Base-by-base conservation (phyloP, 2,797 vertebrate species). In the Xerus rutilus region DNA sequence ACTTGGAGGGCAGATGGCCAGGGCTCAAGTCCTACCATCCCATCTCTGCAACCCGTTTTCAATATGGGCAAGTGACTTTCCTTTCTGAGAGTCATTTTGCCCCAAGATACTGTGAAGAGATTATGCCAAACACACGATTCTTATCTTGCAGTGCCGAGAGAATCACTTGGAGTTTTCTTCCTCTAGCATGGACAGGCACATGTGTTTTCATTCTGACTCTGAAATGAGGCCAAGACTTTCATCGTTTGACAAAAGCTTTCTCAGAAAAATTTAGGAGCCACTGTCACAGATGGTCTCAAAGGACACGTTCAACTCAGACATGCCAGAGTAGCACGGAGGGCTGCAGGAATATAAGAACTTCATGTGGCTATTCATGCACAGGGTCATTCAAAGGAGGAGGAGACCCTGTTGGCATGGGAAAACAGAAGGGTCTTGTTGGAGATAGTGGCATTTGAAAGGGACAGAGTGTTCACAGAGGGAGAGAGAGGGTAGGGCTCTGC, bases 201-300 rank as follows among this genome's bases (percentile, higher is more conserved):
- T 70, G n/a, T 20, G 52, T 65, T 93, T 85, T 73, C 8, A 87
- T 90, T 70, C 52, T 43, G 23, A 64, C 54, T 85, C 47, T 73
- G 62, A 85, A 81, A 76, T 49, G 74, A 25, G 67, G 43, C 69
- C 3, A 82, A 82, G 52, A 11, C 32, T 30, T 91, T 43, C 18
- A 32, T 32, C 43, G 30, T 73, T 83, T 89, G 28, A 35, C 64
- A 25, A 94, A 89, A 57, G 12, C 47, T 65, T 17, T 28, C 67
- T 43, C 43, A 39, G 69, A 20, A 90, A 23, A 73, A 25, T 43
- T 87, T 28, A 43, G 62, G n/a, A 74, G 54, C 35, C 52, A 39
- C 57, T 23, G 45, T 2, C 28, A 32, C 45, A 0, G 3, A 47
- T 43, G 83, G 20, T 77, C 54, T 72, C 28, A 28, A 47, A 64